Evolutionary conservation across 2,113 vertebrate genomes (phyloP), one percentile per base, ranked within the genome.

Genomic region (Aptenodytes patagonicus): DNA sequence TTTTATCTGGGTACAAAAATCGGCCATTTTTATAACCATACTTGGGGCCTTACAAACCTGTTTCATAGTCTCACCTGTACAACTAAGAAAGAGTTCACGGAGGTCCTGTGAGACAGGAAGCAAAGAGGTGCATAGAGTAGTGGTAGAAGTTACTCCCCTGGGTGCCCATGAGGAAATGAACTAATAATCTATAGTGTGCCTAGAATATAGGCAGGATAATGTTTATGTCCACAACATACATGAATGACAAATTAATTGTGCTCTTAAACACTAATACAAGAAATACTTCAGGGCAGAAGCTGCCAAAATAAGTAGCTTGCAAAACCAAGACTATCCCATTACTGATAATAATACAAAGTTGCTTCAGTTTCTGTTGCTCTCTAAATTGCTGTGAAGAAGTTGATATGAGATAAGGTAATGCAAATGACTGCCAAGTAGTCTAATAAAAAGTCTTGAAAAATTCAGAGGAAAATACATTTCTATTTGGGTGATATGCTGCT

Each of bases 361-460:
- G 8, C 42, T 87, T 92, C 57, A 85, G 31, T 77, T 89, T 77
- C 71, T 87, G 54, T 51, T 80, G 42, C 81, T 93, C 46, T 77
- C 70, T 83, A 76, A 93, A 80, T 90, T 77, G 24, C 82, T 83
- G 34, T 89, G 44, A 88, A 89, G 68, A 90, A 76, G 70, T n/a
- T 85, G 86, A 89, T 93, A 65, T 4, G 80, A 95, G 94, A 95
- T 97, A 97, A 95, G 66, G 72, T 95, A 87, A 91, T 69, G 54
- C 6, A 79, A 96, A 77, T 77, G 66, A 95, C 87, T 97, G 62
- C 66, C 49, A 89, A 96, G 42, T 29, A 72, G 36, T 69, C 25
- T 79, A 93, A 89, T 64, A 93, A 73, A 85, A 90, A 46, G 21
- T 66, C 60, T 72, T 70, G 62, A 91, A 95, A 94, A 91, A 83